Percentiles rank a stretch among this genome's conserved stretches.
These are phyloP conservation scores for Conus ventricosus DNA, from an alignment of 1,140 invertebrate species.

Conservation along the genomic window DNA sequence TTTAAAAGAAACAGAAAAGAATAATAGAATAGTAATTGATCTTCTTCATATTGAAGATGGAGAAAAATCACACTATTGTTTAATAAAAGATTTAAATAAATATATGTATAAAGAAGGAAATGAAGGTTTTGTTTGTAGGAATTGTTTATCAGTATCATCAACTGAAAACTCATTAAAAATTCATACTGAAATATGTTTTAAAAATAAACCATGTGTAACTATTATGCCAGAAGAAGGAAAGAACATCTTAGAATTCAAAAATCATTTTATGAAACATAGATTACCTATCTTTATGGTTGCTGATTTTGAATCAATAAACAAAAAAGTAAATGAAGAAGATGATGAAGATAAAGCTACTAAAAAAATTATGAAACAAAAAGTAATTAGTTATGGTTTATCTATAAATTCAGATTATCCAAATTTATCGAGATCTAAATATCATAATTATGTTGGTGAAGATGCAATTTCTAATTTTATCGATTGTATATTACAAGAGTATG, in stretches of 20 bases:
- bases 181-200: slow-evolving; percentile 36
- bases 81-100: slow-evolving; percentile 38
- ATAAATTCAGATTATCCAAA: slow-evolving; percentile 30
- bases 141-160: slow-evolving; percentile 37
- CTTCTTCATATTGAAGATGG: slow-evolving; percentile 12
- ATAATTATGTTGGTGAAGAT: slow-evolving; percentile 19
- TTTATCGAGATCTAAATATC: slow-evolving; percentile 4
- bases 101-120: slow-evolving; percentile 19
- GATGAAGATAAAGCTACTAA: slow-evolving; percentile 35
- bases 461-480: slow-evolving; percentile 17
- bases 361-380: slow-evolving; percentile 30
- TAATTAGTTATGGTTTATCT: slow-evolving; percentile 36
- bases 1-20: not conserved
- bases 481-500: not conserved
- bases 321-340: slow-evolving; percentile 32
- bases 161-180: slow-evolving; percentile 33
- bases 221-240: slow-evolving; percentile 32
- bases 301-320: slow-evolving; percentile 46
- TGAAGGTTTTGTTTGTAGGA: slow-evolving; percentile 29
- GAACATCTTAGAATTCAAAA: slow-evolving; percentile 35
- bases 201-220: slow-evolving; percentile 22
- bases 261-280: slow-evolving; percentile 30
- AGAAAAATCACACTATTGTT: slow-evolving; percentile 32
- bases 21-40: slow-evolving; percentile 18
- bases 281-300: slow-evolving; percentile 42